Conservation (phyloP, 2,888 invertebrate species). For the Apocheima hispidaria region DNA sequence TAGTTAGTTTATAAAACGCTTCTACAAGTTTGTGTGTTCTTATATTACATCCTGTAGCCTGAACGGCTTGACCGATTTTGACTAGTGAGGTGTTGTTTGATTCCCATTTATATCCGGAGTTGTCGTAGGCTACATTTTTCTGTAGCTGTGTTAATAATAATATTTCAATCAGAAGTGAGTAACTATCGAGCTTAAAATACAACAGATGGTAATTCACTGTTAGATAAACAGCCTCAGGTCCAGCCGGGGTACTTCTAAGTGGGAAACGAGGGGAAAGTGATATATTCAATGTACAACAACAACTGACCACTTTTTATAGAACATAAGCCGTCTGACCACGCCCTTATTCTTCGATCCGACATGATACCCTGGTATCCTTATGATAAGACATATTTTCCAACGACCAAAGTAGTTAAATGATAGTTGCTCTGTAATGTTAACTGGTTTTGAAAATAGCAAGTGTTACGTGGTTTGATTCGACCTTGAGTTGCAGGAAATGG, state of each 20-base stretch:
- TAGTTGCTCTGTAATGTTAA: conserved; percentile 5
- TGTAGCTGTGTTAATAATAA: no score
- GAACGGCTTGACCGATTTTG: no score
- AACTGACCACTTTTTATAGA: conserved; percentile 51
- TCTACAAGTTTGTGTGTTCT: no score
- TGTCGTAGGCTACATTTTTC: no score
- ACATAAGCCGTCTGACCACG: conserved; percentile 46
- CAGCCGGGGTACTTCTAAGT: conserved; percentile 55
- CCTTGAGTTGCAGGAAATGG: conserved; percentile 16
- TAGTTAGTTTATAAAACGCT: no score
- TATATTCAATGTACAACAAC: conserved; percentile 60
- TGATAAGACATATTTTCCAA: conserved; percentile 28
- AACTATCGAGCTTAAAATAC: conserved; percentile 44
- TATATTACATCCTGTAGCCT: no score
- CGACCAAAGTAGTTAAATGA: neutral
- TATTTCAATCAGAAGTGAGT: conserved; percentile 2
- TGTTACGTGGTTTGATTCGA: neutral
- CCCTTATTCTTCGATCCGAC: conserved; percentile 27
- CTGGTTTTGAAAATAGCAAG: conserved; percentile 15
- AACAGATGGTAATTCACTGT: conserved; percentile 51
- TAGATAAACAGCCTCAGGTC: conserved; percentile 56
- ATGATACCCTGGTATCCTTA: conserved; percentile 9
- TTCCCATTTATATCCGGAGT: no score
- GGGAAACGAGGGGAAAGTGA: conserved; percentile 68
- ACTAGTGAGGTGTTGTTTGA: no score